These are phyloP conservation scores for Gracilinanus agilis DNA, from an alignment of 2,113 vertebrate species.

Conservation along the genomic window DNA sequence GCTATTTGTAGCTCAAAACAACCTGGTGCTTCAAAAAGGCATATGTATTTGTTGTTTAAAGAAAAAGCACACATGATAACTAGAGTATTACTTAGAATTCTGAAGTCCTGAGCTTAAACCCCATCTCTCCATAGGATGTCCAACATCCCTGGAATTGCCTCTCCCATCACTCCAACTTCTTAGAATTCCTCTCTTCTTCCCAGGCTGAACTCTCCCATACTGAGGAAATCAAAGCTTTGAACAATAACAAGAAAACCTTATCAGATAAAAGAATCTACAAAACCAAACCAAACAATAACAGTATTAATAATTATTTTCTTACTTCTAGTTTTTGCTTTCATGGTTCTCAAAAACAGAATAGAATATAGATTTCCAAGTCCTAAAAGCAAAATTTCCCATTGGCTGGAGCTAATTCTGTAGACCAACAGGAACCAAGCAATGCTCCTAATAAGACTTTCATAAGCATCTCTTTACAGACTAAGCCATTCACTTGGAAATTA, in stretches of 20 bases:
- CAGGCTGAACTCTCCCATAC: not conserved
- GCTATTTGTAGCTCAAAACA: not conserved
- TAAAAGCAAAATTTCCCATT: not conserved
- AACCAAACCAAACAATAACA: too few species aligned
- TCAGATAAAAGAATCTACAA: not conserved
- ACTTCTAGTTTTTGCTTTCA: too few species aligned
- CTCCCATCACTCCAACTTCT: not conserved
- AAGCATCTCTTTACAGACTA: not conserved
- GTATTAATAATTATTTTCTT: too few species aligned
- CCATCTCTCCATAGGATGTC: not conserved
- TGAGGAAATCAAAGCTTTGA: not conserved
- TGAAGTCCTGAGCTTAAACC: not conserved
- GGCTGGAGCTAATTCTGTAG: not conserved
- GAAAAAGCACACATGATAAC: too few species aligned
- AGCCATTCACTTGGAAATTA: not conserved
- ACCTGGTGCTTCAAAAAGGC: constrained; percentile 2
- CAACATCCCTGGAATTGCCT: not conserved
- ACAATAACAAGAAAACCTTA: not conserved
- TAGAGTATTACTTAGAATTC: not conserved
- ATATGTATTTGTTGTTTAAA: too few species aligned
- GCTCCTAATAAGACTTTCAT: not conserved
- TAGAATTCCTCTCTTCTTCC: not conserved
- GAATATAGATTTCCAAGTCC: too few species aligned
- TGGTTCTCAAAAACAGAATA: too few species aligned
- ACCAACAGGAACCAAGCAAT: not conserved